phyloP scores from a whole-genome alignment of 2,113 vertebrate species.

The Bos javanicus region DNA sequence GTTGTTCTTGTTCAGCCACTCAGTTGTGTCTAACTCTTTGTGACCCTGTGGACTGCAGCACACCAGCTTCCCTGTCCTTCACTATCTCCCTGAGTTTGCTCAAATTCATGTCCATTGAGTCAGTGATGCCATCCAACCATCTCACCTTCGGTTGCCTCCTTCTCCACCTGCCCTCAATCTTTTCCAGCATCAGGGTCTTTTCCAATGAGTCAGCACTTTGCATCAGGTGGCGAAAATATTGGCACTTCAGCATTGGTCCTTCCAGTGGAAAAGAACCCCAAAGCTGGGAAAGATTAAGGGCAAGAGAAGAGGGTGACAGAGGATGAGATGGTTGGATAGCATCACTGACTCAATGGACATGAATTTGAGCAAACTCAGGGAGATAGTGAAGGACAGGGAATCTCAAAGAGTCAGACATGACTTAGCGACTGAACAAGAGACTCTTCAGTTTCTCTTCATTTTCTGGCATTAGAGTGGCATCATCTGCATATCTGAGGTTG shows the following conservation, averaged over 20 bases:
- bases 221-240: background rate
- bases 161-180: background rate
- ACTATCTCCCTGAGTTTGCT: background rate
- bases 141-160: background rate
- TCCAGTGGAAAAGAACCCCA: background rate
- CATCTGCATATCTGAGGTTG: too few species aligned
- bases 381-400: too few species aligned
- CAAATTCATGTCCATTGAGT: background rate
- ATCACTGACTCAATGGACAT: too few species aligned
- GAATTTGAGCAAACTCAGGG: too few species aligned
- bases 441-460: too few species aligned
- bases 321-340: too few species aligned
- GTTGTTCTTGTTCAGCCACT: background rate
- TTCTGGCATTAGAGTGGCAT: too few species aligned
- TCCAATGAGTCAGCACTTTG: background rate
- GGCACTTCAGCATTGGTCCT: background rate
- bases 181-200: background rate
- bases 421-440: too few species aligned
- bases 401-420: too few species aligned
- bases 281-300: background rate
- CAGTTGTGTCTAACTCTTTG: background rate
- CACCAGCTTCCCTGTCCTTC: background rate
- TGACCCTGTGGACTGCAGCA: background rate
- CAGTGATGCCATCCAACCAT: background rate
- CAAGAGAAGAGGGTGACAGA: too few species aligned